phyloP scores from a whole-genome alignment of 2,113 vertebrate species.

The Neoarius graeffei region DNA sequence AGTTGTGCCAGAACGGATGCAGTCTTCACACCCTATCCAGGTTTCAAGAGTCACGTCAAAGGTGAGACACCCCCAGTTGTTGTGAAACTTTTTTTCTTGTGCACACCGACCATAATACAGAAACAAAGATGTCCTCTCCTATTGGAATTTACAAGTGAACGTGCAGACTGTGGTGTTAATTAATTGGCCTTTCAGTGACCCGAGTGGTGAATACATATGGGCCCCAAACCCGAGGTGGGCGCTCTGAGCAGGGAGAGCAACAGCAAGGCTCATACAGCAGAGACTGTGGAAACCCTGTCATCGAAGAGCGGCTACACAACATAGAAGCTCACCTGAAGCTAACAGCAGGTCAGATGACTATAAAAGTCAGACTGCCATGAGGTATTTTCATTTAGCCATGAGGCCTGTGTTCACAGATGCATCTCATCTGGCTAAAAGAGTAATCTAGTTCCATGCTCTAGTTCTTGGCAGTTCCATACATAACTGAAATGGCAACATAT shows the following conservation, averaged over 20 bases:
- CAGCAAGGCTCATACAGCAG: conserved; percentile 65
- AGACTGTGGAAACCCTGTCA: conserved; percentile 87
- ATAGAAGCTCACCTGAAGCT: conserved; percentile 92
- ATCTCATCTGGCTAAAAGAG: background rate
- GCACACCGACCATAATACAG: background rate
- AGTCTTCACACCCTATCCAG: conserved; percentile 94
- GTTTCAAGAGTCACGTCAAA: conserved; percentile 97
- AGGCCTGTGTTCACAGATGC: background rate
- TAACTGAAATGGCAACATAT: background rate
- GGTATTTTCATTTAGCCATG: background rate
- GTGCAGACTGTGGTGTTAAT: background rate
- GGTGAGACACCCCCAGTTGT: conserved; percentile 65
- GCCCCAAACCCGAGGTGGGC: conserved; percentile 85
- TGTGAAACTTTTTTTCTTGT: background rate
- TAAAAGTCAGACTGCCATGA: background rate
- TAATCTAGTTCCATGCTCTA: background rate
- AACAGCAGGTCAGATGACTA: conserved; percentile 76
- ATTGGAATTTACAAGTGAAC: background rate
- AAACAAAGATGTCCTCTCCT: background rate
- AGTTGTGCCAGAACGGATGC: conserved; percentile 99
- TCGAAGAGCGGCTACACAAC: conserved; percentile 92
- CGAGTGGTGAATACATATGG: conserved; percentile 94
- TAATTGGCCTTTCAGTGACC: conserved; percentile 75
- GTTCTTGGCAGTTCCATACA: background rate
- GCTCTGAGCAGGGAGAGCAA: conserved; percentile 73